Evolutionary conservation across 2,113 vertebrate genomes (phyloP), one percentile per base, ranked within the genome.

Genomic region (Clarias magur): DNA sequence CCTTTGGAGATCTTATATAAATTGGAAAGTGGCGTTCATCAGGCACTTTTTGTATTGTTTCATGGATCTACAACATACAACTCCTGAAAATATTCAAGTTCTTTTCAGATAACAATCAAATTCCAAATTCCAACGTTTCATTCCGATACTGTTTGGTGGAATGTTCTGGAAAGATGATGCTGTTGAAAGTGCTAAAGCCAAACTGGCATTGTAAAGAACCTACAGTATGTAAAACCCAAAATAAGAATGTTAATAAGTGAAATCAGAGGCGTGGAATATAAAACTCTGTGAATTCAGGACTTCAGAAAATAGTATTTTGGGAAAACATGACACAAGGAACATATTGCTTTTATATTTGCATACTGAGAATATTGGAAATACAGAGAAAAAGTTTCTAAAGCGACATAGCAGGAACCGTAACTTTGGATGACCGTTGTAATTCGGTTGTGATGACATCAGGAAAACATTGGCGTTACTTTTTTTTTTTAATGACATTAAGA

Each of bases 121-220:
- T 42, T 42, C 42, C 48, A 48, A 48, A 8, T 48, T 48, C 7
- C 48, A 8, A 48, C 6, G 75, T 79, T 79, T 53, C 15, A 48
- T 17, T 56, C n/a, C 54, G n/a, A 48, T 79, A 79, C 48, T 15
- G 42, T 79, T 79, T 56, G 16, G 12, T 79, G 23, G n/a, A 76
- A 76, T 76, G 11, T 76, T 76, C 42, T 53, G 42, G 73, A 79
- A 79, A 79, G 75, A 56, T 79, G 54, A 56, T 56, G 54, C 56
- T 53, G 56, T 4, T 27, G 48, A 42, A 76, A 70, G 10, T 13
- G 3, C 42, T 53, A 25, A 42, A 13, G 42, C 19, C 38, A 53
- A 17, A 81, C 27, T 81, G 79, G 57, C 79, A 81, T 81, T 59
- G 57, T 38, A 25, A 38, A 23, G 19, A 48, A 48, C 42, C 42